Evolutionary conservation across 2,888 invertebrate genomes (phyloP).

Genomic region (Nezara viridula): DNA sequence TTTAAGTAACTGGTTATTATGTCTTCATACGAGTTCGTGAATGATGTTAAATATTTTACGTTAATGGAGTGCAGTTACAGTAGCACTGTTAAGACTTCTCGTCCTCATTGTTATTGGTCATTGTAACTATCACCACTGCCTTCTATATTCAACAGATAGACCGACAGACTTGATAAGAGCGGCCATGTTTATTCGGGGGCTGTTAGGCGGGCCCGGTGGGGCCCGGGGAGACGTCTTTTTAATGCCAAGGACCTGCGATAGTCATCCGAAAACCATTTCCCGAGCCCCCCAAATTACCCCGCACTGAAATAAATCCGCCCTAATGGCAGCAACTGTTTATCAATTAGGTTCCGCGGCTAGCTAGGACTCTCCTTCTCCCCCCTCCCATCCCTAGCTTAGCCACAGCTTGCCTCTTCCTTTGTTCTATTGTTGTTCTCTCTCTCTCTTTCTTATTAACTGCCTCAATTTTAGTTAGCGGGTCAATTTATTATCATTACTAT

Average conservation of each 20-base stretch:
- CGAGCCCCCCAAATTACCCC: conserved; percentile 25
- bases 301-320: conserved; percentile 37
- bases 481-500: not conserved
- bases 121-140: not conserved
- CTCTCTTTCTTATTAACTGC: not conserved
- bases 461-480: not conserved
- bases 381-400: not conserved
- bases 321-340: conserved; percentile 56
- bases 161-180: not conserved
- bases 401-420: not conserved
- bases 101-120: not conserved
- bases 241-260: conserved; percentile 20
- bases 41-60: not conserved
- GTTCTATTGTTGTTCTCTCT: conserved; percentile 34
- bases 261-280: conserved; percentile 51
- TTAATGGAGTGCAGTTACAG: not conserved
- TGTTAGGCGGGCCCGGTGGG: conserved; percentile 32
- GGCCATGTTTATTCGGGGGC: conserved; percentile 38
- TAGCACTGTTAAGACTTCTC: not conserved
- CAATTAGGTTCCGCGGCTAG: conserved; percentile 38
- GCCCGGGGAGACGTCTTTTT: not conserved
- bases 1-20: no score
- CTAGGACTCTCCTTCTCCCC: not conserved
- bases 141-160: conserved; percentile 36
- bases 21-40: not conserved